Evolutionary conservation across 2,888 invertebrate genomes (phyloP), one percentile per base, ranked within the genome.

Genomic region (Encarsia formosa): DNA sequence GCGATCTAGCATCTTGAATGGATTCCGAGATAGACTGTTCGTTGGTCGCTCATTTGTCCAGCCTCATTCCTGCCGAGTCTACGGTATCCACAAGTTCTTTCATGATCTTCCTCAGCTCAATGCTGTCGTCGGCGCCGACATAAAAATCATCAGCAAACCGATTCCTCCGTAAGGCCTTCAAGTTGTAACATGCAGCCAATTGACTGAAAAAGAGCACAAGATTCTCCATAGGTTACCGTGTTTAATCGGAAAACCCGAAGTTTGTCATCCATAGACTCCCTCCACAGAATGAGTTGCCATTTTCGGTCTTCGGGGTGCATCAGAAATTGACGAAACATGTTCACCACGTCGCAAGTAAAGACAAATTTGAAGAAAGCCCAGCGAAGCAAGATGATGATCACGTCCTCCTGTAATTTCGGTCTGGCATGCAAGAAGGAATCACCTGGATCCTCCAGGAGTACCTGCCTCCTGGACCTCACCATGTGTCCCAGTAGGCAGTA

Each of bases 251-350:
- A 59, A 1, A 8, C 13, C 18, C 20, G n/a, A 1, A 48, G 5
- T 2, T 23, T 34, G n/a, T 37, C 32, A 2, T 37, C 5, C 5
- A 52, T 23, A 11, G 37, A 15, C 1, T 23, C 24, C 5, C 61
- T 39, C 66, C 65, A 66, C 1, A 65, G n/a, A 19, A 67, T 64
- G 5, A 60, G 35, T 11, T 63, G 62, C 16, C 35, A 57, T 8
- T 59, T 38, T 2, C 13, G 8, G n/a, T 42, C 43, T 3, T 37
- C 31, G 1, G 15, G 13, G 5, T 49, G 22, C 2, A 42, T 20
- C 1, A 26, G n/a, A 29, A 47, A 46, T 22, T 47, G 37, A 1
- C 42, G 20, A 18, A 46, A 47, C 52, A 52, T 52, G n/a, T 46
- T 46, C 1, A 45, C 26, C 3, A 52, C 16, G 35, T 40, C 34